Percentiles rank a stretch among this genome's conserved stretches.
phyloP scores from a whole-genome alignment of 2,113 vertebrate genomes.

The Upupa epops region DNA sequence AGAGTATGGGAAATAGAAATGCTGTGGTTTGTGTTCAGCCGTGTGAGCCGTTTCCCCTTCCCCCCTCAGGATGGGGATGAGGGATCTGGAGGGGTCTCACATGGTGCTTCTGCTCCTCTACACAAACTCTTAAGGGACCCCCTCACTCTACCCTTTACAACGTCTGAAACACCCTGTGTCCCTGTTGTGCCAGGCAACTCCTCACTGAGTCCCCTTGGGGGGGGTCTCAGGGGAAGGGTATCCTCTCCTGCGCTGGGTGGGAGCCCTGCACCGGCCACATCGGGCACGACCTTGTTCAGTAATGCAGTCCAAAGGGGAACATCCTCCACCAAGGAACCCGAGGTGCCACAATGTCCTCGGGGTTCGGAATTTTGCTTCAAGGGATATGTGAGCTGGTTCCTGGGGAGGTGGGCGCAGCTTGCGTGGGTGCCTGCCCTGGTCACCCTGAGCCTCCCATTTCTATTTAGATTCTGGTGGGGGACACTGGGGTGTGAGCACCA shows the following conservation, averaged over 20 bases:
- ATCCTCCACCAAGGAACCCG: background rate
- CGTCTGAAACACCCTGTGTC: background rate
- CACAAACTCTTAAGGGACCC: background rate
- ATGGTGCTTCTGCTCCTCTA: background rate
- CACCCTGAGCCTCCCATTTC: background rate
- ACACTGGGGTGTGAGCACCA: background rate
- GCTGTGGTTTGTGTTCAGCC: background rate
- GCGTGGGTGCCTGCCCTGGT: background rate
- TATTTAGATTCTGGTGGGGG: background rate
- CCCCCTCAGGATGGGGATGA: background rate
- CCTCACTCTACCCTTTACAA: background rate
- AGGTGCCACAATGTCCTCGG: background rate
- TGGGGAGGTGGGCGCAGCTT: background rate
- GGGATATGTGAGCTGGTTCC: background rate
- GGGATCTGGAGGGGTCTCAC: background rate
- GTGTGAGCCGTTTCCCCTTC: background rate
- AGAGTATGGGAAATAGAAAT: constrained; percentile 27
- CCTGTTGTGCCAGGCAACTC: accelerated
- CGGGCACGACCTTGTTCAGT: accelerated
- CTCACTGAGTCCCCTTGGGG: accelerated
- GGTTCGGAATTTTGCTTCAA: background rate
- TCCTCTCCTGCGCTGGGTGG: background rate
- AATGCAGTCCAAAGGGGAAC: background rate
- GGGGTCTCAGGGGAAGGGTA: background rate
- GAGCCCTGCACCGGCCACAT: accelerated